Evolutionary conservation across 2,113 vertebrate genomes (phyloP).

Genomic region (Neogale vison): DNA sequence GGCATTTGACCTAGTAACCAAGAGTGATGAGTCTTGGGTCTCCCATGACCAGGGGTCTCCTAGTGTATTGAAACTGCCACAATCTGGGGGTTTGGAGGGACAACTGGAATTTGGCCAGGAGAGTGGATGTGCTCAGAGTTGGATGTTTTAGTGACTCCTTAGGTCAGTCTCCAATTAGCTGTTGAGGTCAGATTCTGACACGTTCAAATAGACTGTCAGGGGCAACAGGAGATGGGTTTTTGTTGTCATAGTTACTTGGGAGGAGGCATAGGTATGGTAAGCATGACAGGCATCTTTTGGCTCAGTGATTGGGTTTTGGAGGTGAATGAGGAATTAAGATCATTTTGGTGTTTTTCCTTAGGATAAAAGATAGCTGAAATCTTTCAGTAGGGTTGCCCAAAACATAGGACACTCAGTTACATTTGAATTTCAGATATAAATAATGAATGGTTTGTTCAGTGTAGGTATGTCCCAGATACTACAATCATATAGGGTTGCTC

Average conservation of each 20-base stretch:
- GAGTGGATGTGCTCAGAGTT: neutral
- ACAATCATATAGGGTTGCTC: neutral
- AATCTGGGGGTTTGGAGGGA: no score
- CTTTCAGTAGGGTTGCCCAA: neutral
- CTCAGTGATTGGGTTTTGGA: neutral
- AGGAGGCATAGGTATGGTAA: neutral
- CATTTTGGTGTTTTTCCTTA: constrained; percentile 4
- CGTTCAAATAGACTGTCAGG: neutral
- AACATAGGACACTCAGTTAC: neutral
- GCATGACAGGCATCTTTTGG: neutral
- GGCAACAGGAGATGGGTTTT: neutral
- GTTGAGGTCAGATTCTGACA: neutral
- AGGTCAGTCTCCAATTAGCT: neutral
- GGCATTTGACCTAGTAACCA: neutral
- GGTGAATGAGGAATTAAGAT: neutral
- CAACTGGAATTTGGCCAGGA: neutral
- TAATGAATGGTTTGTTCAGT: neutral
- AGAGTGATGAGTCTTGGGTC: neutral
- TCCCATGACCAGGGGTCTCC: neutral
- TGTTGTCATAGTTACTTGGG: neutral
- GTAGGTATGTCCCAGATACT: neutral
- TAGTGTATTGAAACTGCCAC: neutral
- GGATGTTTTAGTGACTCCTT: neutral
- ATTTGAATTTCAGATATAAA: neutral
- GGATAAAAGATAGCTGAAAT: neutral